Base-by-base conservation (phyloP, 2,113 vertebrate genomes). In the Rostratula benghalensis region DNA sequence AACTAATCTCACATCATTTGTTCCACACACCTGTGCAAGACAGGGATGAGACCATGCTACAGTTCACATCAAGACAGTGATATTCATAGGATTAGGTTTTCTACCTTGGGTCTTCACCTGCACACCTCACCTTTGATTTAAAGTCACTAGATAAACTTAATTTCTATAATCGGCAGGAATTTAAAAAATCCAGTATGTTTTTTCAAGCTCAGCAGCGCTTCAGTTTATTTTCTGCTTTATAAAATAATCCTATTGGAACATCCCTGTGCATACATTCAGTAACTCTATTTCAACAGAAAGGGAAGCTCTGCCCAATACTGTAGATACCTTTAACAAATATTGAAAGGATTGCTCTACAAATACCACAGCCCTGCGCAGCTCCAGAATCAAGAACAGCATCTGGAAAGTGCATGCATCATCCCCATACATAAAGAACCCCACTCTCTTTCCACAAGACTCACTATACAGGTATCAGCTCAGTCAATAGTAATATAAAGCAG, bases 161-260 rank as follows among this genome's bases (percentile, higher is more conserved):
- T 75, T 93, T 90, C 30, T 77, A 45, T 33, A 45, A 73, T 39
- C 54, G 45, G 11, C 13, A 87, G 35, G 46, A 95, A 81, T 51
- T 83, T 23, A 85, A 46, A 35, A 64, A 90, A 77, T 13, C 6
- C 35, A 75, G 30, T 20, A 7, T 31, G 17, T 22, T 89, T 94
- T 94, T 48, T 76, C 53, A 87, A 41, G 45, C 27, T 53, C 8
- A 22, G 43, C 45, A 86, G 7, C 2, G 1, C 64, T 90, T 35
- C 46, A 37, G 46, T 93, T 93, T 90, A 67, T 86, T 96, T 93
- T 90, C 51, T 89, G n/a, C 79, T 81, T 93, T 91, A 75, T 77
- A 60, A 90, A 96, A 80, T 88, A 94, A 88, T 90, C 46, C 82
- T 86, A 12, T 25, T 93, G 82, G 82, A 94, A 90, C 75, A 73